phyloP scores from a whole-genome alignment of 2,797 vertebrate genomes.

The Chiloscyllium punctatum region DNA sequence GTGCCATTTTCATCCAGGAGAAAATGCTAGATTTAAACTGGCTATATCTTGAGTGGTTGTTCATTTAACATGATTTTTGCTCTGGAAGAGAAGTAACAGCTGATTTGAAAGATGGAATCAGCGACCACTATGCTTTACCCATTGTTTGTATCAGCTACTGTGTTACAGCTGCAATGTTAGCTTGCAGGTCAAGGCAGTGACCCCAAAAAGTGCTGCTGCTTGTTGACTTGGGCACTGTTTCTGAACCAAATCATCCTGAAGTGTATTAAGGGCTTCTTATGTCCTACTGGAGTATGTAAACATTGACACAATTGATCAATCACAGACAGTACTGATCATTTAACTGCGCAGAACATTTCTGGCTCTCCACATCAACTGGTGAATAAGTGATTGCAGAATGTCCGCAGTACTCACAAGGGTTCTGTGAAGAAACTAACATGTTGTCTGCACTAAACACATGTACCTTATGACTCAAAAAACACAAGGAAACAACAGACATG shows the following conservation, averaged over 20 bases:
- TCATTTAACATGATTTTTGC: not conserved
- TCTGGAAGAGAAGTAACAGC: too few relatives aligned
- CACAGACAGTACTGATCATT: slow-evolving; percentile 28
- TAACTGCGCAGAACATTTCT: slow-evolving; percentile 22
- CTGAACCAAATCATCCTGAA: slow-evolving; percentile 36
- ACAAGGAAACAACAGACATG: not conserved
- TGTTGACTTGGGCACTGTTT: slow-evolving; percentile 12
- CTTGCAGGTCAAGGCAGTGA: slow-evolving; percentile 30
- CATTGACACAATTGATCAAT: slow-evolving; percentile 32
- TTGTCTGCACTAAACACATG: not conserved
- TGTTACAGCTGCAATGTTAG: slow-evolving; percentile 3
- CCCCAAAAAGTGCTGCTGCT: not conserved
- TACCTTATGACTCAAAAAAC: not conserved
- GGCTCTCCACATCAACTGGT: not conserved
- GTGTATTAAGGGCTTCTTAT: slow-evolving; percentile 22
- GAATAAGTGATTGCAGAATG: not conserved
- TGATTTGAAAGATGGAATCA: not conserved
- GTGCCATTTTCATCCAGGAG: not conserved
- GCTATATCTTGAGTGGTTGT: not conserved
- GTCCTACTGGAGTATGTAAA: slow-evolving; percentile 15
- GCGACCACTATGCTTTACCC: too few relatives aligned
- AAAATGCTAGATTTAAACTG: not conserved
- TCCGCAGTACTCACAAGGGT: slow-evolving; percentile 16
- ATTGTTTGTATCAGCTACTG: not conserved
- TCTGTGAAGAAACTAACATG: not conserved